Evolutionary conservation across 2,113 vertebrate genomes (phyloP).

Genomic region (Abramis brama): DNA sequence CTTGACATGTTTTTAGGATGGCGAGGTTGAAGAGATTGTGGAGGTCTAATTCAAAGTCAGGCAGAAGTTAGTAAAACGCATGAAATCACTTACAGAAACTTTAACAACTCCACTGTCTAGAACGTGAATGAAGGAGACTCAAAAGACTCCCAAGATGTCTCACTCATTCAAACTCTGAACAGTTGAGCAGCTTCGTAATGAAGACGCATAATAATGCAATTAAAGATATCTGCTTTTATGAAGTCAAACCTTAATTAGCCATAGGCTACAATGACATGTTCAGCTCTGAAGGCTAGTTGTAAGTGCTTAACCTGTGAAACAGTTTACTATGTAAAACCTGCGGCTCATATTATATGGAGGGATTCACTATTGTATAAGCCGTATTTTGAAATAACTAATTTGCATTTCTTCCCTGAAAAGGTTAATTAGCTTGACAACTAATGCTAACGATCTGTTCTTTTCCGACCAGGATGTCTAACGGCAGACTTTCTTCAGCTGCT

Average conservation of each 20-base stretch:
- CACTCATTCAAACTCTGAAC: background rate
- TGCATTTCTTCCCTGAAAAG: slow-evolving; percentile 64
- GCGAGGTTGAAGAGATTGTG: background rate
- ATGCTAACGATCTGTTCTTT: slow-evolving; percentile 54
- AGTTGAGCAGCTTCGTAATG: background rate
- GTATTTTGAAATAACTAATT: slow-evolving; percentile 60
- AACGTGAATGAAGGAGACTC: background rate
- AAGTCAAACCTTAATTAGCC: background rate
- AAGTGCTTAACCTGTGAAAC: background rate
- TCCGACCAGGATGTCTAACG: slow-evolving; percentile 31
- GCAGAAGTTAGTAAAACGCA: background rate
- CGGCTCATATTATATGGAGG: background rate
- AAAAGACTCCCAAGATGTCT: background rate
- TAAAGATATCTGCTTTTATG: background rate
- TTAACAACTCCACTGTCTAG: background rate
- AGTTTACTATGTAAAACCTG: background rate
- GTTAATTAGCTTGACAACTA: slow-evolving; percentile 64
- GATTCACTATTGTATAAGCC: background rate
- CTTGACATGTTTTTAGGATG: background rate
- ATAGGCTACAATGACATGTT: background rate
- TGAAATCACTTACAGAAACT: background rate
- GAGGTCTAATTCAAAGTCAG: background rate
- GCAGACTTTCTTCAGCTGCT: slow-evolving; percentile 31
- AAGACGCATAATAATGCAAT: background rate
- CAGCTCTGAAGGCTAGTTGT: background rate